phyloP scores from a whole-genome alignment of 1,140 invertebrate genomes.

The Drosophila quadrilineata region DNA sequence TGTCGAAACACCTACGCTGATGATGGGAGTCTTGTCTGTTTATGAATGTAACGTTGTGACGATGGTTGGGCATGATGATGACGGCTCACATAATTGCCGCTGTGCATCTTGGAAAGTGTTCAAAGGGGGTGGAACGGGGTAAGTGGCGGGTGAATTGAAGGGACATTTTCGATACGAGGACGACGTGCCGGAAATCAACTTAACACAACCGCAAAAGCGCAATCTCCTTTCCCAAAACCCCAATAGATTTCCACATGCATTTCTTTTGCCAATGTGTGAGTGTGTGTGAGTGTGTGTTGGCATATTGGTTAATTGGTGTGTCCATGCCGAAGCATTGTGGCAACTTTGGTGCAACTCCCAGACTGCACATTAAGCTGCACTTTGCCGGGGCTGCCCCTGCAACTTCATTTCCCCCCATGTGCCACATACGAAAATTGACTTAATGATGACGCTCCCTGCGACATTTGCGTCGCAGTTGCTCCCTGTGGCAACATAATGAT shows the following conservation, averaged over 20 bases:
- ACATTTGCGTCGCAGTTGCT: constrained; percentile 38
- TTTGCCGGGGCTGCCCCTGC: constrained; percentile 1
- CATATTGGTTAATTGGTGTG: constrained; percentile 62
- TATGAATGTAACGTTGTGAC: constrained; percentile 43
- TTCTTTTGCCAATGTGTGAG: constrained; percentile 1
- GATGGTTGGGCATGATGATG: constrained; percentile 6
- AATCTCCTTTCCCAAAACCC: constrained; percentile 44
- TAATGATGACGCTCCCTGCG: constrained; percentile 47
- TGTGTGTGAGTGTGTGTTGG: constrained; percentile 39
- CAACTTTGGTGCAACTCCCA: constrained; percentile 24
- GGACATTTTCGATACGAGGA: constrained; percentile 10
- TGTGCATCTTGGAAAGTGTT: constrained; percentile 41
- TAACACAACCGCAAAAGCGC: constrained; percentile 72
- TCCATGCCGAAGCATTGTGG: constrained; percentile 31
- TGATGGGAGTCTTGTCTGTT: constrained; percentile 46
- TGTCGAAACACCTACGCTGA: constrained; percentile 31
- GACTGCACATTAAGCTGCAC: constrained; percentile 58
- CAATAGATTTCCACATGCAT: neutral
- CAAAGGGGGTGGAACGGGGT: neutral
- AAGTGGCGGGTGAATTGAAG: neutral
- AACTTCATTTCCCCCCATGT: neutral
- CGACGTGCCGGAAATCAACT: constrained; percentile 74
- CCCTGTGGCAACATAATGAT: constrained; percentile 61
- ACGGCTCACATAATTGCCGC: constrained; percentile 56
- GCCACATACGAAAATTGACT: constrained; percentile 48